A percentile compares a stretch with the other conserved stretches of the same genome.
Evolutionary conservation across 2,113 vertebrate species (phyloP).

Genomic region (Agapornis roseicollis): DNA sequence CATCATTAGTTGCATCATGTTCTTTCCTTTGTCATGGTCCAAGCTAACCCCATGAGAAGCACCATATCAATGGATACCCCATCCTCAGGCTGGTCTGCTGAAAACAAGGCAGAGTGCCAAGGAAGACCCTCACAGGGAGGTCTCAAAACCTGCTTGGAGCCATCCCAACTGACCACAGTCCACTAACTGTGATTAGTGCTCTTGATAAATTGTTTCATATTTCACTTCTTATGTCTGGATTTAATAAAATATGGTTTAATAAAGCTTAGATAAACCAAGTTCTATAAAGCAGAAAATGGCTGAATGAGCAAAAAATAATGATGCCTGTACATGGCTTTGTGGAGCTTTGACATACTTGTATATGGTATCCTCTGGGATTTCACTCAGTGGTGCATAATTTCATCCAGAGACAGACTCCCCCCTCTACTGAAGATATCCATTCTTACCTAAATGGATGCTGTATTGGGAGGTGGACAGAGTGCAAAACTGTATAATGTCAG

Average conservation of each 20-base stretch:
- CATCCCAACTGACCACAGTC: background rate
- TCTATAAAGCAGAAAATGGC: background rate
- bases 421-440: background rate
- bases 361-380: background rate
- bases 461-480: background rate
- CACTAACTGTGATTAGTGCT: background rate
- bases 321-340: no score
- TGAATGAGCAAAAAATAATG: background rate
- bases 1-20: fast-evolving
- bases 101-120: background rate
- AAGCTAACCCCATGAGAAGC: background rate
- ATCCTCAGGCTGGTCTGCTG: background rate
- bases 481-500: background rate
- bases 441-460: background rate
- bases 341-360: background rate
- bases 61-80: no score
- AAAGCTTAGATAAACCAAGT: background rate
- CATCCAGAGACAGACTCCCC: background rate
- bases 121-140: background rate
- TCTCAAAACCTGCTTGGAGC: background rate
- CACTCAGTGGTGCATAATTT: background rate
- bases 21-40: background rate
- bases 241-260: background rate
- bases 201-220: background rate
- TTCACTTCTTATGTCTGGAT: background rate